Conservation (phyloP, 2,113 vertebrate species). For the Festucalex cinctus region DNA sequence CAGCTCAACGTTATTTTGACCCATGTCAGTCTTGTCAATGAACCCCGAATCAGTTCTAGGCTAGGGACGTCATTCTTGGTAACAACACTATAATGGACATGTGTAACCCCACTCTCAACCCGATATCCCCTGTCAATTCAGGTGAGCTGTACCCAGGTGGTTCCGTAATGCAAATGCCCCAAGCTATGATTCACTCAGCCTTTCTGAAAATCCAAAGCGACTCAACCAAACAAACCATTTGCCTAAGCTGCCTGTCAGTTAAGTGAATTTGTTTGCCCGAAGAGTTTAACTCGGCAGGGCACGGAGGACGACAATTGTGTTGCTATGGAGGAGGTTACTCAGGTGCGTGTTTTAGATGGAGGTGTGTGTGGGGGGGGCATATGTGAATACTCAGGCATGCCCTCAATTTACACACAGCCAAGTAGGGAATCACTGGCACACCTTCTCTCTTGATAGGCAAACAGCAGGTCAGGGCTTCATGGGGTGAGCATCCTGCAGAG, state of each 20-base stretch:
- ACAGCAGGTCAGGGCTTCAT: slow-evolving; percentile 47
- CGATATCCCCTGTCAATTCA: slow-evolving; percentile 26
- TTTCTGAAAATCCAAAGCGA: slow-evolving; percentile 39
- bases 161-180: slow-evolving; percentile 52
- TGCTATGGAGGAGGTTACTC: slow-evolving; percentile 57
- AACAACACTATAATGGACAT: no score
- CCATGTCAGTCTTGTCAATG: no score
- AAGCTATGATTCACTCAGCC: slow-evolving; percentile 42
- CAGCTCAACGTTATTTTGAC: no score
- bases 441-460: slow-evolving; percentile 56
- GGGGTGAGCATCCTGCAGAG: slow-evolving; percentile 62
- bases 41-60: no score
- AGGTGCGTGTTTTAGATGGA: slow-evolving; percentile 43
- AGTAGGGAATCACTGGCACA: slow-evolving; percentile 41
- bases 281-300: slow-evolving; percentile 56
- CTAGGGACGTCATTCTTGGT: no score
- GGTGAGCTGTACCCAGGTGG: slow-evolving; percentile 46
- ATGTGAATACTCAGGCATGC: slow-evolving; percentile 43
- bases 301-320: slow-evolving; percentile 61
- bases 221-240: slow-evolving; percentile 55
- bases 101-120: no score
- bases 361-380: slow-evolving; percentile 27
- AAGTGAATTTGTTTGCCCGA: slow-evolving; percentile 58
- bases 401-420: slow-evolving; percentile 44
- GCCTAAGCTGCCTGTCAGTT: slow-evolving; percentile 59